phyloP scores from a whole-genome alignment of 1,140 invertebrate species.

The Leptinotarsa undecemlineata region DNA sequence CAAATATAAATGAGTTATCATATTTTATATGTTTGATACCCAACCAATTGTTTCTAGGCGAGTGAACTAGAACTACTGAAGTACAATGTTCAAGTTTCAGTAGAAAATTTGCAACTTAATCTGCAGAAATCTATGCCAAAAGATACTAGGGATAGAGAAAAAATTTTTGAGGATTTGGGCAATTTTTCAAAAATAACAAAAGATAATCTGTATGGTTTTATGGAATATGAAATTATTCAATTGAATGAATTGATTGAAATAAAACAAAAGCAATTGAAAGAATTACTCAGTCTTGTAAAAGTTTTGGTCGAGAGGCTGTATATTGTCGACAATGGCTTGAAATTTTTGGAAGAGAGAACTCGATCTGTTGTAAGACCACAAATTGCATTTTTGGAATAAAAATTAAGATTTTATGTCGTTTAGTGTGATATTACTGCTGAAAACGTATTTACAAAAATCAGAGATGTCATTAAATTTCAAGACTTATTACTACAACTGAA shows the following conservation, averaged over 20 bases:
- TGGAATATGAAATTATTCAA: constrained; percentile 11
- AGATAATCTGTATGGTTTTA: neutral
- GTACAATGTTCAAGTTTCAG: constrained; percentile 2
- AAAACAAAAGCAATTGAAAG: constrained; percentile 34
- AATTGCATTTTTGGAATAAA: neutral
- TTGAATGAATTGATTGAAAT: constrained; percentile 11
- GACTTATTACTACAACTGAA: neutral
- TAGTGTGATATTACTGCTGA: constrained; percentile 19
- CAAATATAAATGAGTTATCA: neutral
- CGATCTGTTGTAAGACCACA: constrained; percentile 32
- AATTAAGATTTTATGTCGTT: constrained; percentile 3
- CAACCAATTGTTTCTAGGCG: neutral
- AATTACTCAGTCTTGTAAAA: constrained; percentile 37
- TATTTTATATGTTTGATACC: neutral
- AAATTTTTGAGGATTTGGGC: neutral
- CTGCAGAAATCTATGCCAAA: neutral
- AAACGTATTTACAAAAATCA: constrained; percentile 12
- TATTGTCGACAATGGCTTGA: constrained; percentile 32
- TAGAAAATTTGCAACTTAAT: neutral
- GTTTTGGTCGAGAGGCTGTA: constrained; percentile 35
- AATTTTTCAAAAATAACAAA: neutral
- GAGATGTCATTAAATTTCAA: neutral
- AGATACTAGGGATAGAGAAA: neutral
- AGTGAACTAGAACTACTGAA: constrained; percentile 4
- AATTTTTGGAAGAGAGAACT: constrained; percentile 33